Evolutionary conservation across 2,888 invertebrate species (phyloP).

Genomic region (Drosophila rubida): DNA sequence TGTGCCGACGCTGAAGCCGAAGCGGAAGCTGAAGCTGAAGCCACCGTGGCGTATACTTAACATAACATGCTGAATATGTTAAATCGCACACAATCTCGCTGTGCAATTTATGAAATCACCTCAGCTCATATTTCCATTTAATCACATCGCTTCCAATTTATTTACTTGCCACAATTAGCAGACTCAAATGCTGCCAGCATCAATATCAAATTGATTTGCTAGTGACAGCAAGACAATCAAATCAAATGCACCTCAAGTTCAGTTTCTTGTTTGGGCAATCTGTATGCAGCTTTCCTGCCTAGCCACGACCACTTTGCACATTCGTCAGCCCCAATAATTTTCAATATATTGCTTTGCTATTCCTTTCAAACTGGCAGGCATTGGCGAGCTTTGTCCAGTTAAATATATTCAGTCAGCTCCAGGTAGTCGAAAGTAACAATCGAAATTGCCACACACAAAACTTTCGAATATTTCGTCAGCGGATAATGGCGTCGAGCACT

Average conservation of each 20-base stretch:
- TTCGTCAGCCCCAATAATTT: too few species aligned
- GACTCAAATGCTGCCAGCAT: neutral
- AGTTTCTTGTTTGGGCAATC: too few species aligned
- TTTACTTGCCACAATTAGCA: conserved; percentile 1
- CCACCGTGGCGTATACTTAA: conserved; percentile 55
- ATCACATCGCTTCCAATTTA: conserved; percentile 9
- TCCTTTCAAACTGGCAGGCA: too few species aligned
- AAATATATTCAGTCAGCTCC: neutral
- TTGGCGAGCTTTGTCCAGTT: too few species aligned
- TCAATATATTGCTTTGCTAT: too few species aligned
- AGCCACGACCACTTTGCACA: too few species aligned
- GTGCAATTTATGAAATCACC: conserved; percentile 15
- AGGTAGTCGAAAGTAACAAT: neutral
- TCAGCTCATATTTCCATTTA: conserved; percentile 8
- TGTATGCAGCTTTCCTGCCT: too few species aligned
- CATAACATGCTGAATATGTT: conserved; percentile 12
- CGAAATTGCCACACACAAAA: neutral
- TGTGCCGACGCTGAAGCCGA: conserved; percentile 46
- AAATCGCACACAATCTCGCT: conserved; percentile 6
- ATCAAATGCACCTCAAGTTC: neutral
- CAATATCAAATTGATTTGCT: neutral
- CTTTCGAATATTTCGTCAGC: neutral
- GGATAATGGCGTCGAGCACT: neutral
- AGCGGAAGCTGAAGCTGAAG: too few species aligned
- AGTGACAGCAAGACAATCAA: neutral